Base-by-base conservation (phyloP, 2,888 invertebrate species). In the Lasioglossum villosulum region DNA sequence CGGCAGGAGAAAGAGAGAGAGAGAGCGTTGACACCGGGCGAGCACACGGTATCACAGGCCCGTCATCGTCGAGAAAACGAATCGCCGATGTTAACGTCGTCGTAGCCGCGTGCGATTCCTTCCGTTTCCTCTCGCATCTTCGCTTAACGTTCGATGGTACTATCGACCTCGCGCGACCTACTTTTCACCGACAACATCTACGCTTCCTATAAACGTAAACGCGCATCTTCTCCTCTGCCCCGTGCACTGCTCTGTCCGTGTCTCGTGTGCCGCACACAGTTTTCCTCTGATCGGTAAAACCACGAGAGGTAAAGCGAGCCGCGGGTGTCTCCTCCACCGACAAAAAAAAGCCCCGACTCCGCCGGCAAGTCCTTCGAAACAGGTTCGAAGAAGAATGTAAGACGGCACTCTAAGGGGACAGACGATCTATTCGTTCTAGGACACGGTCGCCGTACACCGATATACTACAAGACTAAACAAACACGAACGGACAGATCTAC, bases 131-230 rank as follows among this genome's bases (percentile, higher is more conserved):
- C 83, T 86, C 83, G 85, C 86, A 84, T 89, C 86, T 82, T 85
- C 83, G 79, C 87, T 80, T 84, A 82, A 73, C 86, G 79, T 86
- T 81, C 86, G 83, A 86, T 83, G 80, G 80, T 83, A 83, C 83
- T 87, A 88, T 87, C 89, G 83, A 89, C 86, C 84, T 88, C 84
- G 48, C 86, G 82, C 80, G 86, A 89, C 89, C 90, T 88, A 86
- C 87, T 87, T 86, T 77, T 34, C 84, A 83, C 82, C 75, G 76
- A 78, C 70, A 63, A 75, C 81, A 82, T 68, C 83, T 87, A 82
- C 83, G 77, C 80, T 87, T 80, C 81, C 63, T 70, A 30, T 70
- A 81, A 63, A 80, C 81, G 79, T 77, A 80, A 78, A 72, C 80
- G 74, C 89, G 83, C 66, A 39, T 23, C 45, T 27, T 12, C 52